phyloP scores from a whole-genome alignment of 2,888 invertebrate genomes.

The Harpalus rubripes region DNA sequence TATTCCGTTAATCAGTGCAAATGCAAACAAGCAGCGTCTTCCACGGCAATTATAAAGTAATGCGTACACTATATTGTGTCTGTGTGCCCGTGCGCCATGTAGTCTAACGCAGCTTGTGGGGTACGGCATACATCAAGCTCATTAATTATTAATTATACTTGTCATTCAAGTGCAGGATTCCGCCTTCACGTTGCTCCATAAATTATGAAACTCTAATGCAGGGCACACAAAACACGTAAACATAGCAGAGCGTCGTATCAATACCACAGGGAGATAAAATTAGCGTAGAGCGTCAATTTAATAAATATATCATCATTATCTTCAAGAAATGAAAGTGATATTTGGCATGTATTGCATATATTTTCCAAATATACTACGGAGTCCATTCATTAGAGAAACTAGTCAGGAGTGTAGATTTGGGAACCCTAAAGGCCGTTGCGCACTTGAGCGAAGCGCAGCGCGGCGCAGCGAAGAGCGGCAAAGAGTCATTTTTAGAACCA shows the following conservation, averaged over 20 bases:
- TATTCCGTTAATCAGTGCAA: neutral
- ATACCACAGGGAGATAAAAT: neutral
- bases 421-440: too few species aligned
- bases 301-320: neutral
- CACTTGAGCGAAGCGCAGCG: too few species aligned
- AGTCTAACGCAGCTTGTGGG: neutral
- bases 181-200: neutral
- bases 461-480: too few species aligned
- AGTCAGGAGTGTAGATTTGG: too few species aligned
- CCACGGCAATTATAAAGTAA: neutral
- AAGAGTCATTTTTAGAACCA: too few species aligned
- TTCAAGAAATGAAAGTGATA: too few species aligned
- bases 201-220: constrained; percentile 41
- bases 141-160: constrained; percentile 46
- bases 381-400: too few species aligned
- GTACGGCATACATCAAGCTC: constrained; percentile 28
- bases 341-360: too few species aligned
- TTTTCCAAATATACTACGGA: too few species aligned
- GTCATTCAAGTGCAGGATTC: constrained; percentile 43
- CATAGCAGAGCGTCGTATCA: neutral
- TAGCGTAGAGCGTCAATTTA: neutral
- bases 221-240: constrained; percentile 36
- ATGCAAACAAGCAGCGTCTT: neutral
- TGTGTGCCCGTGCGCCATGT: too few species aligned
- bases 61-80: neutral